Percentiles rank a stretch among this genome's conserved stretches.
Evolutionary conservation across 2,888 invertebrate species (phyloP).

Genomic region (Halictus quadricinctus): DNA sequence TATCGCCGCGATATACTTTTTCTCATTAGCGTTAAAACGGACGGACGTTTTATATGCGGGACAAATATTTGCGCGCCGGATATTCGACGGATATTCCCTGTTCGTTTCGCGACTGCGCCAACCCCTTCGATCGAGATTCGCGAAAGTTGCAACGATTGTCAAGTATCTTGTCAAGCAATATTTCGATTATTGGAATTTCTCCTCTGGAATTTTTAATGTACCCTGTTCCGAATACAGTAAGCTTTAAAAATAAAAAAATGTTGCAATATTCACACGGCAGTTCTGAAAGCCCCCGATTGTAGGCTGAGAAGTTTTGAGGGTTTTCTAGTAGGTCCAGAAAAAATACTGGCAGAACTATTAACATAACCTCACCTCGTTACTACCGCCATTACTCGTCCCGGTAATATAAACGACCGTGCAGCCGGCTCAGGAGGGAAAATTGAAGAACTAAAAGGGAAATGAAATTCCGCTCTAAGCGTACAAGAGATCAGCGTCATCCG

Average conservation of each 20-base stretch:
- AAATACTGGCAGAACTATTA: neutral
- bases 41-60: conserved; percentile 25
- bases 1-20: conserved; percentile 30
- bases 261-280: no score
- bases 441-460: neutral
- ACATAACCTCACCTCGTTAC: conserved; percentile 1
- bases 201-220: neutral
- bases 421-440: neutral
- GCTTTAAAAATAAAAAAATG: no score
- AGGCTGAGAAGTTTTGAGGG: no score
- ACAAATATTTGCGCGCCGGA: conserved; percentile 9
- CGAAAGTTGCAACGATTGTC: neutral
- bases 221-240: neutral
- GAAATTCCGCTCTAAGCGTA: neutral
- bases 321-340: neutral
- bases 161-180: neutral
- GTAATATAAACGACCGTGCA: neutral
- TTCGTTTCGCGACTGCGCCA: neutral
- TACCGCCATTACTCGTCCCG: neutral
- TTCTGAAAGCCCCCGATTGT: no score
- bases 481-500: neutral
- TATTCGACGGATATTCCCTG: conserved; percentile 3
- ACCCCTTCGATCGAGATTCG: neutral
- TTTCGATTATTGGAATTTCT: neutral
- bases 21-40: conserved; percentile 44